Conservation (phyloP, 2,888 invertebrate genomes). For the Hedychridium roseum region DNA sequence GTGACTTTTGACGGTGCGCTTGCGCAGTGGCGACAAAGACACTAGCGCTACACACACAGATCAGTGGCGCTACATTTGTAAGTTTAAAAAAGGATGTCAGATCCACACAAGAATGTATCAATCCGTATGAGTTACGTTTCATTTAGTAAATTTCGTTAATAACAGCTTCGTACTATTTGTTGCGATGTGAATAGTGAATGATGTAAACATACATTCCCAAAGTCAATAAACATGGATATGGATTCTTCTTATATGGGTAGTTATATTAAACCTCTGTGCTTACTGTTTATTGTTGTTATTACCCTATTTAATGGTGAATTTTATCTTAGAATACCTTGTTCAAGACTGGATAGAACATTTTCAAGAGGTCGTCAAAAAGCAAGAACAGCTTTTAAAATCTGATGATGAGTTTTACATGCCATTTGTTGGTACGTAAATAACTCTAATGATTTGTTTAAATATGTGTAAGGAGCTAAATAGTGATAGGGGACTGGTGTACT, state of each 20-base stretch:
- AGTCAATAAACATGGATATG: conserved; percentile 30
- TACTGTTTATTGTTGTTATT: conserved; percentile 15
- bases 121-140: too few relatives aligned
- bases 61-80: too few relatives aligned
- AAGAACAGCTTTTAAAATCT: conserved; percentile 31
- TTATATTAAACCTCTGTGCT: conserved; percentile 2
- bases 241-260: conserved; percentile 43
- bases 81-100: too few relatives aligned
- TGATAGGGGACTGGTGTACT: neutral
- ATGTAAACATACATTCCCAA: too few relatives aligned
- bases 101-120: too few relatives aligned
- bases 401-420: conserved; percentile 43
- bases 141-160: too few relatives aligned
- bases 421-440: conserved; percentile 41
- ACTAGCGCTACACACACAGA: too few relatives aligned
- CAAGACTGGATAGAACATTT: conserved; percentile 48
- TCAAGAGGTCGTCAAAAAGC: conserved; percentile 28
- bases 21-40: too few relatives aligned
- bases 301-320: conserved; percentile 18
- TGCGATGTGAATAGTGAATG: too few relatives aligned
- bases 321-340: conserved; percentile 33
- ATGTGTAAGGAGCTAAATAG: too few relatives aligned
- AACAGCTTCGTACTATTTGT: too few relatives aligned
- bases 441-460: conserved; percentile 1
- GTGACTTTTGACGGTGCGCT: too few relatives aligned